Evolutionary conservation across 2,113 vertebrate species (phyloP).

Genomic region (Cacatua alba): DNA sequence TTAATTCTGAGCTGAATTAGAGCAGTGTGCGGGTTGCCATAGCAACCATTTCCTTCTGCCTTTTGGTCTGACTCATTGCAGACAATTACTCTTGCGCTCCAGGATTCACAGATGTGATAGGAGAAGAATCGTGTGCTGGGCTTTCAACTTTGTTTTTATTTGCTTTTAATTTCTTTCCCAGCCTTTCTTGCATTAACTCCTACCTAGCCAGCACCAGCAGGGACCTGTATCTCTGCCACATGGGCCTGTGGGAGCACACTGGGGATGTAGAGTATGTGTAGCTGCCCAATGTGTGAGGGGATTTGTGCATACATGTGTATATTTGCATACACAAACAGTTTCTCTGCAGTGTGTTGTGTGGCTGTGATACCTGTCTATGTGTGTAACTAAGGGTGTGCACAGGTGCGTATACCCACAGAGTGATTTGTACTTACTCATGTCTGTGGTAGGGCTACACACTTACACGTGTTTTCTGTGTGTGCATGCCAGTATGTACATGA

Average conservation of each 20-base stretch:
- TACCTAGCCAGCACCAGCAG: background rate
- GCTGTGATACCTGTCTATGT: background rate
- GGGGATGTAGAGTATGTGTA: too few relatives aligned
- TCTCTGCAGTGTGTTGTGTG: background rate
- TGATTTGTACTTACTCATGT: background rate
- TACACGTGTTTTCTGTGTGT: background rate
- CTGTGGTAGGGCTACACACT: background rate
- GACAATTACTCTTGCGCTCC: slow-evolving; percentile 69
- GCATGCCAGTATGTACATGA: background rate
- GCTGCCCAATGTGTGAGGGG: background rate
- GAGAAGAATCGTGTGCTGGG: slow-evolving; percentile 54
- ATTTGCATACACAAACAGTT: background rate
- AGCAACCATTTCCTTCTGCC: slow-evolving; percentile 76
- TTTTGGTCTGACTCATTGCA: slow-evolving; percentile 76
- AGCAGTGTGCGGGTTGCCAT: slow-evolving; percentile 75
- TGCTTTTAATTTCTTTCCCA: slow-evolving; percentile 52
- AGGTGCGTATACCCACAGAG: background rate
- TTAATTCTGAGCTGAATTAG: slow-evolving; percentile 77
- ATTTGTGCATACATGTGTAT: background rate
- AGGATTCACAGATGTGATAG: slow-evolving; percentile 62
- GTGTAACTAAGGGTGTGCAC: background rate
- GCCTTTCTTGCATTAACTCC: slow-evolving; percentile 44
- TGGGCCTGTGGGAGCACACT: fast-evolving
- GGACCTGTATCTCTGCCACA: background rate
- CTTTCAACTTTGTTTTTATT: slow-evolving; percentile 28